Base-by-base conservation (phyloP, 2,888 invertebrate species). In the Phragmatobia fuliginosa region DNA sequence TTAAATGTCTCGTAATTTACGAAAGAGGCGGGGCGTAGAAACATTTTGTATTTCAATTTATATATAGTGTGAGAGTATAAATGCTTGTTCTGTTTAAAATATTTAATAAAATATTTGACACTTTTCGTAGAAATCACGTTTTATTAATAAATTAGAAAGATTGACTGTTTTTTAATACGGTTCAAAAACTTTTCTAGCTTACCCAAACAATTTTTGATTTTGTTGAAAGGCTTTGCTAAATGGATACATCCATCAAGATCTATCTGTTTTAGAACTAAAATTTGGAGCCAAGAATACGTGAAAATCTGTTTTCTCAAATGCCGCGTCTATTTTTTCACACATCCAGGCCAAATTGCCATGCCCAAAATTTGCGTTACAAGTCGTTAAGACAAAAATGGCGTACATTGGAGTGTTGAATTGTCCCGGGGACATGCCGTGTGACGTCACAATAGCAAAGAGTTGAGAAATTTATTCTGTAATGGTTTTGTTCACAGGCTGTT, bases 301-400 rank as follows among this genome's bases (percentile, higher is more conserved):
- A 14, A 38, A 10, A 38, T 14, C 38, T 38, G 38, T 2, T 38
- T 38, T 38, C 14, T n/a, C 6, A 52, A 64, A 64, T 68, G 25
- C 64, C 71, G 32, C 64, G 58, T 69, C 67, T 21, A 49, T 1
- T 10, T 32, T 4, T 66, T 32, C 61, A 0, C 41, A 41, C 65
- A 61, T 72, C 68, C 7, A 6, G 5, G 32, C 45, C 62, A 70
- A 71, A 76, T 76, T 76, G 74, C 72, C 70, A 71, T 71, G 59
- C 67, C 63, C 33, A 59, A 74, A 74, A 72, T 73, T 68, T 67
- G 67, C 64, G 41, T 67, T 66, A 67, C 68, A 64, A 60, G 62
- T 61, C 68, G 63, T 70, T 74, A 70, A 70, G 62, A 61, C 68
- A 72, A 71, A 76, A 74, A 74, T 74, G 68, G 68, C 52, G 61